Conservation (phyloP, 1,140 invertebrate species). For the Conus betulinus region DNA sequence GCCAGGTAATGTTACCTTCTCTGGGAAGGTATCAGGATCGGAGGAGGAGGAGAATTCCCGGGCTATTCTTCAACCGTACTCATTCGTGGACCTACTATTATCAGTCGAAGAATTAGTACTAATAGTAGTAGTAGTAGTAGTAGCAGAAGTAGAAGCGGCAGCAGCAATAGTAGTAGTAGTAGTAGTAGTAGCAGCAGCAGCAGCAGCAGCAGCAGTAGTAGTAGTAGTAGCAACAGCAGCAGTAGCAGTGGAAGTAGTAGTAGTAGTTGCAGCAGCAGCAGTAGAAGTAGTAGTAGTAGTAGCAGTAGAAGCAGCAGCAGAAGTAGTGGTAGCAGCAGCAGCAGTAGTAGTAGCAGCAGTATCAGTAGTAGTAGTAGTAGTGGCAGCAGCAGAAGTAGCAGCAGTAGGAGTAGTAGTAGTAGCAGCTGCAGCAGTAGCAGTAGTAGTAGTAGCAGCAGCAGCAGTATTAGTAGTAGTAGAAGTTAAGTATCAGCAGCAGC, state of each 20-base stretch:
- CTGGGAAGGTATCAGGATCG: background rate
- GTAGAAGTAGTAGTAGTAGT: constrained; percentile 8
- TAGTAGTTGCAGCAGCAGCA: constrained; percentile 8
- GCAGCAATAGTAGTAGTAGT: background rate
- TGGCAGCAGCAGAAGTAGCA: background rate
- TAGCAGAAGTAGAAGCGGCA: background rate
- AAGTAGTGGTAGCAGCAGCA: background rate
- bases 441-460: background rate
- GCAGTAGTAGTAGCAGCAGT: background rate
- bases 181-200: background rate
- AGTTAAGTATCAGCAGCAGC: too few species aligned
- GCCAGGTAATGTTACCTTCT: background rate
- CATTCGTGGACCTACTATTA: background rate
- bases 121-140: background rate
- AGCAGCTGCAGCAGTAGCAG: background rate
- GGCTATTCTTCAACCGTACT: too few species aligned
- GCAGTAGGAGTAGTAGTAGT: background rate
- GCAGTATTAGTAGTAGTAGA: background rate
- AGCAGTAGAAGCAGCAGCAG: background rate
- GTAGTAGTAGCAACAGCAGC: background rate
- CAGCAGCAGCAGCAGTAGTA: background rate
- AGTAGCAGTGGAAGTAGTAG: background rate
- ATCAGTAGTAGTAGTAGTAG: background rate
- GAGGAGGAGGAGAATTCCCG: too few species aligned
- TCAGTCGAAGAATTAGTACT: background rate